Base-by-base conservation (phyloP, 2,113 vertebrate species). In the Paratilapia polleni region DNA sequence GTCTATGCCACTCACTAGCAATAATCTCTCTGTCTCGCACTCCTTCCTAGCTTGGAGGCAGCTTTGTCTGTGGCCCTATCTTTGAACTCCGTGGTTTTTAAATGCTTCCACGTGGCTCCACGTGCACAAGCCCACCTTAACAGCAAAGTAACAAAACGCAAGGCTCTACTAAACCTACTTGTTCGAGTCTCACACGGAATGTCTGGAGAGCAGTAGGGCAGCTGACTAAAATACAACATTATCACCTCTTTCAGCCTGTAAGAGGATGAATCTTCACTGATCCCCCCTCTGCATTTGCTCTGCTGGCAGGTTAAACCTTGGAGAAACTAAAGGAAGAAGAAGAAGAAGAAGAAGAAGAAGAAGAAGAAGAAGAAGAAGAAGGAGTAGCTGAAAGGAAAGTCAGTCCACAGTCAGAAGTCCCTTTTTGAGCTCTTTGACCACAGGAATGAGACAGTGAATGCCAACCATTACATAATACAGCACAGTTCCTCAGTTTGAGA, bases 51-150 rank as follows among this genome's bases (percentile, higher is more conserved):
- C 89, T 63, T 5, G 11, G 41, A 57, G 82, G 86, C 86, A 88
- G 85, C 85, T 24, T 75, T 2, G 59, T 89, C 90, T 88, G 78
- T 49, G 70, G 43, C 81, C 85, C 74, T 0, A 47, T 74, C 81
- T 91, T 93, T 92, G 90, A 93, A 89, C 90, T 82, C 82, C 56
- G 82, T 36, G 28, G 12, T 52, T 85, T 31, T 80, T 54, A 86
- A 91, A 80, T 31, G 80, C 57, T 90, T 91, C 87, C 93, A 94
- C 88, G 84, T 92, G 87, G 82, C 83, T 89, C 83, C 80, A 20
- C 54, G 17, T 62, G 79, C 84, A 87, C 90, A 89, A 86, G 70
- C 85, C 52, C 78, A 89, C 26, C 58, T 43, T 52, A 24, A 77
- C 3, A 34, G 62, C 58, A 19, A 36, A 0, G 34, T 4, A 36